A percentile compares a stretch with the other conserved stretches of the same genome.
These are phyloP conservation scores for Onychostruthus taczanowskii DNA, from an alignment of 2,113 vertebrate genomes.

Conservation along the genomic window DNA sequence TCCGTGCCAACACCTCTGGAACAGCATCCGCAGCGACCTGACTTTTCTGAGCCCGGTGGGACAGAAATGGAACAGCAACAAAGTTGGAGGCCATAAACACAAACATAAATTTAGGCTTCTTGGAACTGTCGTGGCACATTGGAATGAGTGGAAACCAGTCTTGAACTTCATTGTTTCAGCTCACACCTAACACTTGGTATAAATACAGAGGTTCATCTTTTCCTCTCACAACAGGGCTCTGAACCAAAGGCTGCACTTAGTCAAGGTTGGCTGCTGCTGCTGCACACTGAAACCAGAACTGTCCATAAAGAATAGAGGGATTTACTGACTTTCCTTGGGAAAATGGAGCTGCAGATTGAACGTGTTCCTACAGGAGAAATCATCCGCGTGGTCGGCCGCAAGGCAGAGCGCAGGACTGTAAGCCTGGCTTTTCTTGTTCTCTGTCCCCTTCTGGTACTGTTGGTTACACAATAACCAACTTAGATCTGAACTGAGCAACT, in stretches of 20 bases:
- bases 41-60: conserved; percentile 50
- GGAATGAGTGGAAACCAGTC: conserved; percentile 32
- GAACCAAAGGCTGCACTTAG: conserved; percentile 4
- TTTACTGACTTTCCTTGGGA: background rate
- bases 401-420: conserved; percentile 68
- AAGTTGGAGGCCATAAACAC: conserved; percentile 47
- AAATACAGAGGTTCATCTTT: conserved; percentile 62
- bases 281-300: background rate
- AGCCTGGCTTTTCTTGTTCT: conserved; percentile 19
- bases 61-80: conserved; percentile 63
- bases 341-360: conserved; percentile 73
- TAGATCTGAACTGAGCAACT: background rate
- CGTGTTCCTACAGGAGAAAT: conserved; percentile 76
- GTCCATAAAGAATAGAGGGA: background rate
- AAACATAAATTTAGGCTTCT: conserved; percentile 65
- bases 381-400: conserved; percentile 64
- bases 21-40: conserved; percentile 59
- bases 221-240: conserved; percentile 32
- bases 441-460: background rate
- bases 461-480: background rate
- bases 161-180: conserved; percentile 63
- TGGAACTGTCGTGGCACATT: conserved; percentile 23
- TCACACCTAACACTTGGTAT: conserved; percentile 39
- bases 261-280: background rate
- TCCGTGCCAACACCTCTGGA: conserved; percentile 52